phyloP scores from a whole-genome alignment of 1,140 invertebrate species.

The Babylonia areolata region DNA sequence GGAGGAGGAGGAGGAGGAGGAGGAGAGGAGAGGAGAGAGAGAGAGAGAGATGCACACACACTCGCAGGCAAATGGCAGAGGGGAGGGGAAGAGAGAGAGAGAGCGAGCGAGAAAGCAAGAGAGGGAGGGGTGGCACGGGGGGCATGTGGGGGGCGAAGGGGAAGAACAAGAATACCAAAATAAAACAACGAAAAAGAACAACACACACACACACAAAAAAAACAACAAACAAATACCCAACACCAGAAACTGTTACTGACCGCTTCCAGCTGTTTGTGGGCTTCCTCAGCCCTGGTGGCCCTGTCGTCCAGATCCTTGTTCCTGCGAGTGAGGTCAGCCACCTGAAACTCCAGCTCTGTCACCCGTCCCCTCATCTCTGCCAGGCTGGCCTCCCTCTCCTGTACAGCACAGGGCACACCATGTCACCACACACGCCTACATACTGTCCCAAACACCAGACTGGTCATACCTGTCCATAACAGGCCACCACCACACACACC shows the following conservation, averaged over 20 bases:
- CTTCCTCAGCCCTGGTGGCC: constrained; percentile 23
- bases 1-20: no score
- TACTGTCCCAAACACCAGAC: no score
- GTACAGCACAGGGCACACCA: neutral
- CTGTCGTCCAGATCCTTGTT: constrained; percentile 48
- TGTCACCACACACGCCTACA: no score
- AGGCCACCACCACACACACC: no score
- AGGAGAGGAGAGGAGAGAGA: neutral
- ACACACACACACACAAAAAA: no score
- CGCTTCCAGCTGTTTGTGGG: neutral
- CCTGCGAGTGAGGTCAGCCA: constrained; percentile 36
- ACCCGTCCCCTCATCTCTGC: neutral
- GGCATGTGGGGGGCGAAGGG: no score
- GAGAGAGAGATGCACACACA: neutral
- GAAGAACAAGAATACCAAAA: no score
- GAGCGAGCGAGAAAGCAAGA: no score
- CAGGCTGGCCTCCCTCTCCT: constrained; percentile 20
- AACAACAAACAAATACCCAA: no score
- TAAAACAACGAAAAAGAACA: no score
- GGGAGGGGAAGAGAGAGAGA: neutral
- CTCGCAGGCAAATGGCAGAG: neutral
- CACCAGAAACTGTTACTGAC: neutral
- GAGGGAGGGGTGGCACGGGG: no score
- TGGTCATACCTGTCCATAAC: no score
- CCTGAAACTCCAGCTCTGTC: constrained; percentile 25